Evolutionary conservation across 1,140 invertebrate species (phyloP).

Genomic region (Caenorhabditis tropicalis): DNA sequence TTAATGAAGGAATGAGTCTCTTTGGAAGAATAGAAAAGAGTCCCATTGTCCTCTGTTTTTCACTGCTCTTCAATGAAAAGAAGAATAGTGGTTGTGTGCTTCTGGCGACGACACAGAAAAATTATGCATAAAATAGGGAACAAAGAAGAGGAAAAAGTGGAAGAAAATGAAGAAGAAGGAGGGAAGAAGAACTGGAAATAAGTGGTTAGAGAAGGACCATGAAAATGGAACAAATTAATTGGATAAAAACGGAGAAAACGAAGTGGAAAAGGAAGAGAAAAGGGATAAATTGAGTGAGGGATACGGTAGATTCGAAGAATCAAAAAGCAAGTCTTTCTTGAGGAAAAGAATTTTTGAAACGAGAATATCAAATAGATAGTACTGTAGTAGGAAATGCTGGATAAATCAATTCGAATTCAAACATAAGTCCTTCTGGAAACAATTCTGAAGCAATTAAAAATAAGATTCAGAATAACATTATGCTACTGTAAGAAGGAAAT

Average conservation of each 20-base stretch:
- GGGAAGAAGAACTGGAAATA: background rate
- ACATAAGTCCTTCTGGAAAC: no score
- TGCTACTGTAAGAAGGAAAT: no score
- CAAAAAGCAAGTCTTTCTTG: no score
- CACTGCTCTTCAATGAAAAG: conserved; percentile 24
- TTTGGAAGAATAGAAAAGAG: background rate
- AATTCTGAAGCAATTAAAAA: no score
- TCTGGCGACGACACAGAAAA: background rate
- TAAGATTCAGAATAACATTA: no score
- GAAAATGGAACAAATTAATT: conserved; percentile 11
- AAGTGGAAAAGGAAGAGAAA: background rate
- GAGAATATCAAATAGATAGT: no score
- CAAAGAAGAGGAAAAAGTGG: background rate
- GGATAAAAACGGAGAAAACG: background rate
- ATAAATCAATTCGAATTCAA: no score
- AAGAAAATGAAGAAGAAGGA: background rate
- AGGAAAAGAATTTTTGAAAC: no score
- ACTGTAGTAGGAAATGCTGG: no score
- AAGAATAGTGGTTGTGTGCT: no score
- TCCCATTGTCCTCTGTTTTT: conserved; percentile 42
- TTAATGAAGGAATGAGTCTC: conserved; percentile 8
- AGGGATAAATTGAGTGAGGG: background rate
- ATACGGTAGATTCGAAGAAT: background rate
- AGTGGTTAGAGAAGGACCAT: background rate
- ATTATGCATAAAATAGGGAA: conserved; percentile 39